phyloP scores from a whole-genome alignment of 1,140 invertebrate species.

The Zaprionus kolodkinae region DNA sequence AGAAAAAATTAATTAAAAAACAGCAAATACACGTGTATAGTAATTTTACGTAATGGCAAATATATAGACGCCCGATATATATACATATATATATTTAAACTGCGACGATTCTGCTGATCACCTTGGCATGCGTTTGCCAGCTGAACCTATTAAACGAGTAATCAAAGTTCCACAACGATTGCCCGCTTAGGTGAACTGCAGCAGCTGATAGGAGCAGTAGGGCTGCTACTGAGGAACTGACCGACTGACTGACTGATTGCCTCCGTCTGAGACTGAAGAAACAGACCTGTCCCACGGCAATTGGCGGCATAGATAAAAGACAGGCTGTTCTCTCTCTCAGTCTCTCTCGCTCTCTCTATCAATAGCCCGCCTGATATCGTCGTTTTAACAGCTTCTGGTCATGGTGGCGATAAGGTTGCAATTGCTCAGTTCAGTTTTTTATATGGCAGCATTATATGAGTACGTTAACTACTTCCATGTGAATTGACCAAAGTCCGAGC shows the following conservation, averaged over 20 bases:
- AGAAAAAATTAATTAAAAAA: too few relatives aligned
- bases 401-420: slow-evolving; percentile 28
- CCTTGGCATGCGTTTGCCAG: slow-evolving; percentile 18
- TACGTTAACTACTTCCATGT: neutral
- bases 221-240: neutral
- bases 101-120: neutral
- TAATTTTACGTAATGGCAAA: slow-evolving; percentile 16
- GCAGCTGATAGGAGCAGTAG: neutral
- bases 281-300: slow-evolving; percentile 23
- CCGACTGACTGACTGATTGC: neutral
- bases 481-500: slow-evolving; percentile 41
- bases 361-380: neutral
- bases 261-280: neutral
- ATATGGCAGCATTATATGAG: slow-evolving; percentile 24
- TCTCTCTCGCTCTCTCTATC: neutral
- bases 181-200: too few relatives aligned
- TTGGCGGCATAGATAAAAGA: slow-evolving; percentile 14
- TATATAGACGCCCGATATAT: neutral
- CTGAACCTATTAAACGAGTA: slow-evolving; percentile 13
- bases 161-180: slow-evolving; percentile 23
- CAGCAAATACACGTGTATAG: neutral
- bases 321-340: neutral
- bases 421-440: slow-evolving; percentile 10
- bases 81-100: neutral
- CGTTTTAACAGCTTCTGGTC: slow-evolving; percentile 8